A percentile compares a stretch with the other conserved stretches of the same genome.
phyloP scores from a whole-genome alignment of 2,888 invertebrate genomes.

The Zygogramma bicolorata region DNA sequence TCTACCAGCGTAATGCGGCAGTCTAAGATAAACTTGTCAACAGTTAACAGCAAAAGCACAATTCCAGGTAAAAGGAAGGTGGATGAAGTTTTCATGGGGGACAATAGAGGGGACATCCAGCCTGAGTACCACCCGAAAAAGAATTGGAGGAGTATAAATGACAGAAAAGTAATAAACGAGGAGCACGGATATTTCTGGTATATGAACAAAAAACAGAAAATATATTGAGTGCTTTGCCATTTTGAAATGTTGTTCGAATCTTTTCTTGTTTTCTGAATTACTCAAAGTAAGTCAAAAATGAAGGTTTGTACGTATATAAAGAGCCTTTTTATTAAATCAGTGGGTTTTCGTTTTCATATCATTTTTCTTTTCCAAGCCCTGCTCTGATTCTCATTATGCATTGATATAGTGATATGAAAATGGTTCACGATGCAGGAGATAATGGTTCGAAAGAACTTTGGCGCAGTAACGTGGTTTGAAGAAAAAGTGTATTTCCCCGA shows the following conservation, averaged over 20 bases:
- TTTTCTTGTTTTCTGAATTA: background rate
- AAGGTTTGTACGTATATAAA: no score
- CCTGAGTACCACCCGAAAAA: background rate
- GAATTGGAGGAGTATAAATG: background rate
- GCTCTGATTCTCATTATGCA: no score
- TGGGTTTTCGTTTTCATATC: no score
- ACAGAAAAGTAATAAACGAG: background rate
- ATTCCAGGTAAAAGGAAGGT: conserved; percentile 15
- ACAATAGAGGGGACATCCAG: background rate
- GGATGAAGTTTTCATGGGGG: background rate
- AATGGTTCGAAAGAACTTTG: no score
- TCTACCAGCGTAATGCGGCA: conserved; percentile 27
- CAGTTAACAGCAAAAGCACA: background rate
- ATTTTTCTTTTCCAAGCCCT: no score
- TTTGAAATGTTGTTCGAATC: background rate
- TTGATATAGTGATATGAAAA: no score
- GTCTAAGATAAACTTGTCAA: conserved; percentile 23
- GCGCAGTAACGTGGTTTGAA: no score
- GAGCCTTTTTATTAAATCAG: no score
- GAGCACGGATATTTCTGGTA: conserved; percentile 17
- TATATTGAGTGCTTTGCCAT: background rate
- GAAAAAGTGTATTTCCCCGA: no score
- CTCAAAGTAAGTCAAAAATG: background rate
- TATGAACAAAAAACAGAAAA: conserved; percentile 16
- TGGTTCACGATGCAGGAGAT: no score